These are phyloP conservation scores for Sympetrum striolatum DNA, from an alignment of 2,888 invertebrate genomes.

Conservation along the genomic window DNA sequence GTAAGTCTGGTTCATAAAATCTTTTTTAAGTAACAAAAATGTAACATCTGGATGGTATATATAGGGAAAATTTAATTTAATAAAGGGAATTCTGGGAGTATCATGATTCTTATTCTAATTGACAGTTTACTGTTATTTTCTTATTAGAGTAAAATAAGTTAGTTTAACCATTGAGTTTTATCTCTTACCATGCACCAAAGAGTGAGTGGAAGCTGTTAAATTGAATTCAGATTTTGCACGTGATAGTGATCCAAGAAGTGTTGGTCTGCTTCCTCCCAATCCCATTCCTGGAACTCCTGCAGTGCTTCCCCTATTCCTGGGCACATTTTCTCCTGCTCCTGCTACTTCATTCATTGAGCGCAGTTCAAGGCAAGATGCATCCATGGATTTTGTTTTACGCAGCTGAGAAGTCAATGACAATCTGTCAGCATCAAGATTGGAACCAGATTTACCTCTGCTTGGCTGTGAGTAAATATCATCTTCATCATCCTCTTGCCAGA, in stretches of 20 bases:
- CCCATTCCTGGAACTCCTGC: conserved; percentile 46
- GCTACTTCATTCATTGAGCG: conserved; percentile 67
- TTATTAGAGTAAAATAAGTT: too few relatives aligned
- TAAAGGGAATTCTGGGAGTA: too few relatives aligned
- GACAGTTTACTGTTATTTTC: too few relatives aligned
- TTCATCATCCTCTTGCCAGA: conserved; percentile 73
- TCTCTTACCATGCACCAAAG: conserved; percentile 69
- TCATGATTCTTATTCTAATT: too few relatives aligned
- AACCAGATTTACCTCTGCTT: conserved; percentile 57
- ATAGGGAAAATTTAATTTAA: too few relatives aligned
- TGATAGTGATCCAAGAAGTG: conserved; percentile 71
- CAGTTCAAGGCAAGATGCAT: conserved; percentile 85
- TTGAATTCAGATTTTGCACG: conserved; percentile 90
- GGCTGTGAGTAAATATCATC: conserved; percentile 72
- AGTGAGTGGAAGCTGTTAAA: conserved; percentile 76
- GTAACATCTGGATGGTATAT: too few relatives aligned
- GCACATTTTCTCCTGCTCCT: conserved; percentile 62
- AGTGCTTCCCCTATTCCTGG: conserved; percentile 52
- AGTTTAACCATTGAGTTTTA: not conserved
- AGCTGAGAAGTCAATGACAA: conserved; percentile 79
- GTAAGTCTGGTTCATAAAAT: too few relatives aligned
- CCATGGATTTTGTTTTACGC: conserved; percentile 87
- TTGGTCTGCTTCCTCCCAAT: conserved; percentile 51
- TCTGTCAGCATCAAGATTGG: conserved; percentile 72
- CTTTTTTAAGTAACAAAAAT: too few relatives aligned